Evolutionary conservation across 2,113 vertebrate species (phyloP).

Genomic region (Cyphomyrus plagiostoma): DNA sequence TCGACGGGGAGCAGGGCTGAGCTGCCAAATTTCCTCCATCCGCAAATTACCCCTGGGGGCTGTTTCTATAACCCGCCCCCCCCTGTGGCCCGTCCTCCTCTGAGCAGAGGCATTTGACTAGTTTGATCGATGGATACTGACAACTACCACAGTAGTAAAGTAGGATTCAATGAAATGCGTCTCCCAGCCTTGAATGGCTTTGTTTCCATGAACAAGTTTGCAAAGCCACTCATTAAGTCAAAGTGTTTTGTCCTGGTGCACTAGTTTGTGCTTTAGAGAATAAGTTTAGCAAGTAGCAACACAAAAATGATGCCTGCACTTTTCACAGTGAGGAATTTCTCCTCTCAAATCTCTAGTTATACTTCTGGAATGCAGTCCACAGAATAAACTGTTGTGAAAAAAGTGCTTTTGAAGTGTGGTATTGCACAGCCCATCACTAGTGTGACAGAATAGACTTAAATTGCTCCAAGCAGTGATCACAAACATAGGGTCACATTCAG

Average conservation of each 20-base stretch:
- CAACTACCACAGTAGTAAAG: neutral
- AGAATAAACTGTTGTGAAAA: neutral
- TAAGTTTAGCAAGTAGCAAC: neutral
- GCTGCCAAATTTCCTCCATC: neutral
- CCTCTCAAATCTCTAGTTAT: neutral
- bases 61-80: neutral
- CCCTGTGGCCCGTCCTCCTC: neutral
- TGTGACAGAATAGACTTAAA: neutral
- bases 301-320: neutral
- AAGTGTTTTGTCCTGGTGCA: neutral
- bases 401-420: neutral
- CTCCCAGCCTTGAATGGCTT: neutral
- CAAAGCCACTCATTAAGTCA: neutral
- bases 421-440: neutral
- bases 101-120: slow-evolving; percentile 21
- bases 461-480: neutral
- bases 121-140: neutral
- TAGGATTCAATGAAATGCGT: neutral
- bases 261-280: neutral
- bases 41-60: neutral
- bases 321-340: neutral
- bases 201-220: neutral
- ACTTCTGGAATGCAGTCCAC: neutral
- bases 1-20: neutral
- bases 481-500: neutral